Evolutionary conservation across 2,888 invertebrate genomes (phyloP), one percentile per base, ranked within the genome.

Genomic region (Acleris laterana): DNA sequence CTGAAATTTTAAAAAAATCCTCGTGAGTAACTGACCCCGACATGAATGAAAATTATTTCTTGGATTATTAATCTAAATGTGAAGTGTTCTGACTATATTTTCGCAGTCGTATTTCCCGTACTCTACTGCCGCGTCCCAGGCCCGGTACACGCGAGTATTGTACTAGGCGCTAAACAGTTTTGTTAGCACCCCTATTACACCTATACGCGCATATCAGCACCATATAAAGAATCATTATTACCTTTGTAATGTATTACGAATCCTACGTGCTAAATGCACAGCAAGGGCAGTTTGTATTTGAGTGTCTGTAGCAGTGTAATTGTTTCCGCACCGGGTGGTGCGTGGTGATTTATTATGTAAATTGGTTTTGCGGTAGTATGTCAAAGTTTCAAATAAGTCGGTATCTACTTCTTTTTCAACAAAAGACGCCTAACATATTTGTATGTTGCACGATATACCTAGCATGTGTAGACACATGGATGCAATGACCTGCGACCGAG

Each of bases 181-280:
- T 79, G 71, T 88, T 90, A 89, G 83, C 87, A 68, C 77, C 76
- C 79, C 78, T 83, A 82, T 89, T 84, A 86, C 82, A 79, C 81
- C 75, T 79, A 74, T 82, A 77, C 79, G 81, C 77, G 83, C 77
- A 78, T 86, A 87, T 88, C 80, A 85, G 76, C 79, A 79, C 83
- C 83, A 80, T 84, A 87, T 89, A 88, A 89, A 87, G 90, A 84
- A 83, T 90, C 87, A 85, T 91, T 91, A 90, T 90, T 88, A 82
- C 77, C 74, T 81, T 74, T 75, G 84, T 80, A 59, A 81, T 83
- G 82, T 81, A 75, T 77, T 82, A 83, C 77, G 78, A 85, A 83
- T 87, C 83, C 62, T 71, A 84, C 69, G 87, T 86, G 91, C 80
- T 89, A 90, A 90, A 79, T 74, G 79, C 71, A 75, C 69, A 60